Percentiles rank a stretch among this genome's conserved stretches.
phyloP scores from a whole-genome alignment of 2,113 vertebrate species.

The Elachura formosa region DNA sequence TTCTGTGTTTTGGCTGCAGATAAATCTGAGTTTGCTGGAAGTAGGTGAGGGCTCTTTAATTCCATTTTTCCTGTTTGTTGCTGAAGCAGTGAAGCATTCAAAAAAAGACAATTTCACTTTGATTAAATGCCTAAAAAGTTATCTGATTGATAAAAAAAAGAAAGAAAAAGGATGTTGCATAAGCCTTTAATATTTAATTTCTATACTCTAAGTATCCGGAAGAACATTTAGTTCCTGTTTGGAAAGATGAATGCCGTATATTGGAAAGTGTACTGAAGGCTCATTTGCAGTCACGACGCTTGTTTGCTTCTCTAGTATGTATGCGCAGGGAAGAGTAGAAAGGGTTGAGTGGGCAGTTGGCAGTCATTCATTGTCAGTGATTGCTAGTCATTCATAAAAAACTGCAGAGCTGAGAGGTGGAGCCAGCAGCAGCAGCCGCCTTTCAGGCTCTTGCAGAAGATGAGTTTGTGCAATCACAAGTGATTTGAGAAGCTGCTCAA shows the following conservation, averaged over 20 bases:
- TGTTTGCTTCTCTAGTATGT: conserved; percentile 58
- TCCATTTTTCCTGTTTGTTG: neutral
- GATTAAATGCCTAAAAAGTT: conserved; percentile 60
- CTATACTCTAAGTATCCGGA: conserved; percentile 57
- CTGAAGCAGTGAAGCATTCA: conserved; percentile 39
- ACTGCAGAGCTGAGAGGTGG: conserved; percentile 57
- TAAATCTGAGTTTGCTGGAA: neutral
- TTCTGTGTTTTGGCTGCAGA: neutral
- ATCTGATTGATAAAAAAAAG: neutral
- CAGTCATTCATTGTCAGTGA: conserved; percentile 72
- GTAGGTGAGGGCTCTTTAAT: conserved; percentile 37
- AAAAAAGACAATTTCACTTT: conserved; percentile 44
- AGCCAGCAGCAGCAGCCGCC: conserved; percentile 53
- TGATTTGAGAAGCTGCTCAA: conserved; percentile 50
- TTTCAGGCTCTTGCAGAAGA: conserved; percentile 50
- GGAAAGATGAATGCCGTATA: conserved; percentile 52
- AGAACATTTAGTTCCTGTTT: conserved; percentile 68
- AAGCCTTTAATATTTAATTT: conserved; percentile 68
- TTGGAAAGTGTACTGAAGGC: conserved; percentile 45
- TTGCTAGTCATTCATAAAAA: conserved; percentile 80
- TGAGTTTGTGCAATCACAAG: conserved; percentile 62
- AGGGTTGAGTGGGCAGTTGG: conserved; percentile 78
- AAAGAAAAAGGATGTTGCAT: conserved; percentile 47
- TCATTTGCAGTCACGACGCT: conserved; percentile 64
- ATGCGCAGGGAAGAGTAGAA: conserved; percentile 58